Base-by-base conservation (phyloP, 2,113 vertebrate species). In the Pygathrix nemaeus region DNA sequence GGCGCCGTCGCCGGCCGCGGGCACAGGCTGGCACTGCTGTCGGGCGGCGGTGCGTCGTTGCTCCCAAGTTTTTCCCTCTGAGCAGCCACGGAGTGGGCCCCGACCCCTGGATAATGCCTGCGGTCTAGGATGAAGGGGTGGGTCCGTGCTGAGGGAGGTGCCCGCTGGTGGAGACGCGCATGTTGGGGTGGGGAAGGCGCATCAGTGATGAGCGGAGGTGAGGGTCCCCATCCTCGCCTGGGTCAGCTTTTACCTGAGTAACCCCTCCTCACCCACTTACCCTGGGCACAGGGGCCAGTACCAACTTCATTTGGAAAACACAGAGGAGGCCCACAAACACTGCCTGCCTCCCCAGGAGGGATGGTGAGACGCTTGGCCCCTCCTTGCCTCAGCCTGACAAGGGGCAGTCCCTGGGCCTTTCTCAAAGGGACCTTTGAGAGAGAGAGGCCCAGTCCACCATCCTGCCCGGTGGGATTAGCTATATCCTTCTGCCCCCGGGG, bases 281-380 rank as follows among this genome's bases (percentile, higher is more conserved):
- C 70, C 38, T 32, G 75, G 48, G 68, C 38, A 48, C 59, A 81
- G 88, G 76, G 73, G 32, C 79, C 57, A 66, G 73, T 64, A 52
- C 35, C 91, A 98, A 82, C 90, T 97, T 97, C 89, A 75, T 95
- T 27, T 52, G 87, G 87, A 70, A 96, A 96, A 92, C 92, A 90
- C 90, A 48, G 93, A 90, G 45, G 73, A 89, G 75, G 88, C 92
- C 68, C 80, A 23, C 43, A 57, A 70, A 86, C 55, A 97, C 85
- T 80, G 79, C 68, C 52, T 81, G 55, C 20, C 68, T 96, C 20
- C 20, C 82, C 27, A 27, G 73, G 79, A 89, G 83, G 50, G 75
- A 70, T 50, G 61, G 23, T 23, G 61, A 92, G 92, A 88, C 3
- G 32, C 48, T 83, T 55, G 66, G 79, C 72, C 83, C 88, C 86